Conservation (phyloP, 2,888 invertebrate species). For the Ormyrus rosae region DNA sequence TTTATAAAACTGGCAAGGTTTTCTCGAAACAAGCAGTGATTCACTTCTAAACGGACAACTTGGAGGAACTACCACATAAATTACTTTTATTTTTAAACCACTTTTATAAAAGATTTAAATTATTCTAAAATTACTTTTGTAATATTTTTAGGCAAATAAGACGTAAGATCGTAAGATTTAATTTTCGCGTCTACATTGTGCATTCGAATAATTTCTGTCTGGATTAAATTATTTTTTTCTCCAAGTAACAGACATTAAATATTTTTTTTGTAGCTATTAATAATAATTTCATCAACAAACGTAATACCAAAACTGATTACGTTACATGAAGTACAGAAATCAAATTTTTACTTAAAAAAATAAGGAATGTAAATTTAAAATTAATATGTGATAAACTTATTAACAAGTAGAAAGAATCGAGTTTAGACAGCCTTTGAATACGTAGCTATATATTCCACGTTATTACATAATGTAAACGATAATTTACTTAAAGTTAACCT, state of each 20-base stretch:
- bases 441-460: too few relatives aligned
- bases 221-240: too few relatives aligned
- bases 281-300: too few relatives aligned
- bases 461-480: too few relatives aligned
- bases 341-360: too few relatives aligned
- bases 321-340: too few relatives aligned
- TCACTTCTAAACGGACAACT: conserved; percentile 43
- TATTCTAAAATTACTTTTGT: conserved; percentile 43
- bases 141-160: conserved; percentile 32
- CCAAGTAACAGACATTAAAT: too few relatives aligned
- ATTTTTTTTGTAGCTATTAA: too few relatives aligned
- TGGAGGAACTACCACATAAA: conserved; percentile 31
- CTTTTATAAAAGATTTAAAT: conserved; percentile 32
- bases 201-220: background rate
- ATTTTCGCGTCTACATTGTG: conserved; percentile 20
- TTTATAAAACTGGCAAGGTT: conserved; percentile 49
- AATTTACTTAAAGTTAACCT: too few relatives aligned
- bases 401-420: background rate
- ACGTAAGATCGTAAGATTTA: background rate
- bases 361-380: too few relatives aligned
- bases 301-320: too few relatives aligned
- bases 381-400: background rate
- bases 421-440: too few relatives aligned
- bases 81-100: conserved; percentile 46
- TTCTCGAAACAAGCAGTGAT: conserved; percentile 47